Conservation (phyloP, 2,888 invertebrate genomes). For the Chloromyia formosa region DNA sequence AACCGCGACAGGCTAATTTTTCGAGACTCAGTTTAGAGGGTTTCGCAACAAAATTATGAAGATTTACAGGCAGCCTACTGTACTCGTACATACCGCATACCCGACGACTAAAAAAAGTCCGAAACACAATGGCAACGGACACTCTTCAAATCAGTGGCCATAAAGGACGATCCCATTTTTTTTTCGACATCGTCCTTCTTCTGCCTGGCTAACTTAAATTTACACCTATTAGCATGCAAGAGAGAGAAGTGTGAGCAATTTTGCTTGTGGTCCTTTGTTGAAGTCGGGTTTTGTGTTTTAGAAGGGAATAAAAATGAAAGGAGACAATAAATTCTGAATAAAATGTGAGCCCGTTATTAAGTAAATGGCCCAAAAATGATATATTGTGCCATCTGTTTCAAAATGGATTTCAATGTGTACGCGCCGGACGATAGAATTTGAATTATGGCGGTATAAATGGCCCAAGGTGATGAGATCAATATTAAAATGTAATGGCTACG, state of each 20-base stretch:
- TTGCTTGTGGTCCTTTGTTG: not conserved
- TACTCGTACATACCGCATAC: too few relatives aligned
- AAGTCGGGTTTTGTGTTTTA: not conserved
- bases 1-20: not conserved
- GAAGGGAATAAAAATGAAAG: not conserved
- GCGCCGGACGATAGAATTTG: not conserved
- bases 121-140: not conserved
- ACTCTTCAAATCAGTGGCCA: not conserved
- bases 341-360: conserved; percentile 30
- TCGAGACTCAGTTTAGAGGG: not conserved
- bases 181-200: not conserved
- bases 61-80: not conserved
- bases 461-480: not conserved
- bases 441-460: conserved; percentile 1
- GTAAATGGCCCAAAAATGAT: conserved; percentile 55
- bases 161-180: not conserved
- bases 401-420: not conserved
- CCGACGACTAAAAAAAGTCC: too few relatives aligned
- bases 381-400: conserved; percentile 14
- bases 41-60: not conserved
- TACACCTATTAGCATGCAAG: conserved; percentile 1
- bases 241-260: not conserved
- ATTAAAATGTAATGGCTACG: too few relatives aligned
- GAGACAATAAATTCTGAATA: conserved; percentile 24
- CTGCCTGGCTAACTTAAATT: not conserved